Conservation (phyloP, 2,888 invertebrate genomes). For the Polietes domitor region DNA sequence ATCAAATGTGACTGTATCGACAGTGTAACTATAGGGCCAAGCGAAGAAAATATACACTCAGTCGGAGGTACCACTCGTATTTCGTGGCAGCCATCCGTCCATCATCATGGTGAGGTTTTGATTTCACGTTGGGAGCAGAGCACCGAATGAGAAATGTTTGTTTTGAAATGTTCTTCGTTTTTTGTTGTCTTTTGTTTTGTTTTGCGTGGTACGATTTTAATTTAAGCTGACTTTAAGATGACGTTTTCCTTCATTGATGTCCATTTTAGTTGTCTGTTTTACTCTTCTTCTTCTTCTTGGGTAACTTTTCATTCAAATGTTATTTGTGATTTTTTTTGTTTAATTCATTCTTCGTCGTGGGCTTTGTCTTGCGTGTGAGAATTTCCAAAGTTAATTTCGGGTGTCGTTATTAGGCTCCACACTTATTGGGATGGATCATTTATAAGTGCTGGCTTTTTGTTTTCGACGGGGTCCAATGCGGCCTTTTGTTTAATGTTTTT, state of each 20-base stretch:
- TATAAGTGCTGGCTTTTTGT: not conserved
- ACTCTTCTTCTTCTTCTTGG: no score
- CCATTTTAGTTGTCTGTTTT: not conserved
- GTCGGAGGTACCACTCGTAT: not conserved
- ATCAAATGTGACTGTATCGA: not conserved
- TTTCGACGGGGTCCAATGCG: no score
- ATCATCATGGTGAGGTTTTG: no score
- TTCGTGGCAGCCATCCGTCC: not conserved
- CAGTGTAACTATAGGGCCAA: not conserved
- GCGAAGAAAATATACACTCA: no score
- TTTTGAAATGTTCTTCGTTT: no score
- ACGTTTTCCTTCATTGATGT: conserved; percentile 24
- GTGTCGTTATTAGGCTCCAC: not conserved
- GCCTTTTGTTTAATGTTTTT: not conserved
- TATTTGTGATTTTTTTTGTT: not conserved
- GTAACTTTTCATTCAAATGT: not conserved
- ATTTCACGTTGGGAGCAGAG: no score
- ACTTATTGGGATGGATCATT: not conserved
- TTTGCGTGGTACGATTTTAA: not conserved
- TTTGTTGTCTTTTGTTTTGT: not conserved
- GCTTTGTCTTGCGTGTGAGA: not conserved
- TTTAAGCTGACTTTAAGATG: conserved; percentile 36
- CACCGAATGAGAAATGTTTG: no score
- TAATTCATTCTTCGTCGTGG: no score
- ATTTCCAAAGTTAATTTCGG: not conserved